Evolutionary conservation across 2,113 vertebrate genomes (phyloP), one percentile per base, ranked within the genome.

Genomic region (Pteruthius melanotis): DNA sequence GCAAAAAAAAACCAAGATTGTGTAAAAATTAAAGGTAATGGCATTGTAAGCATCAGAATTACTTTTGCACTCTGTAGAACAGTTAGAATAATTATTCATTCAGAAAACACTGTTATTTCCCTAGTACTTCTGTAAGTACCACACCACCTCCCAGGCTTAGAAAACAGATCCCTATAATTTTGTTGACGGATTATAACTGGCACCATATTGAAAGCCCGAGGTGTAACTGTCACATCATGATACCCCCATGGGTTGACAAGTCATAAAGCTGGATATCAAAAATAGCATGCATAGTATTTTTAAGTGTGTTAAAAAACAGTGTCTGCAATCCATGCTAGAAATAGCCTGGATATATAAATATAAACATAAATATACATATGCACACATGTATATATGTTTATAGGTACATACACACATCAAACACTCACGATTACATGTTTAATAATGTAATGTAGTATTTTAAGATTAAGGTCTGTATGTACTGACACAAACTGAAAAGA

Each of bases 1-100:
- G 98, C 66, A 98, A 97, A 97, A 97, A 95, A 97, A 98, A 98
- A 97, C 97, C 78, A 97, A 97, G 85, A 95, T 79, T 74, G 94
- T 23, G 17, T 97, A 90, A 97, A 97, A 96, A 91, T 80, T 76
- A 87, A 92, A 92, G 53, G 53, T 61, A 50, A 35, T 39, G 50
- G 42, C 39, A 80, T 21, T 64, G 80, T 56, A 88, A 91, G 72
- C 45, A 61, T 80, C 56, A 93, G 83, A 63, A 86, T 75, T 95
- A 90, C 61, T 81, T 86, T 54, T 95, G 52, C 39, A 59, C 27
- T 71, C 52, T 54, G 44, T 15, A 81, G 66, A 42, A 69, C 49
- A 89, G 31, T 27, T 64, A 39, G 52, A 92, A 33, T 83, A 60
- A 77, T 27, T 39, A 60, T 17, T 60, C 14, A 57, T 91, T 69